These are phyloP conservation scores for Cartodere bifasciata DNA, from an alignment of 2,888 invertebrate genomes.

Conservation along the genomic window DNA sequence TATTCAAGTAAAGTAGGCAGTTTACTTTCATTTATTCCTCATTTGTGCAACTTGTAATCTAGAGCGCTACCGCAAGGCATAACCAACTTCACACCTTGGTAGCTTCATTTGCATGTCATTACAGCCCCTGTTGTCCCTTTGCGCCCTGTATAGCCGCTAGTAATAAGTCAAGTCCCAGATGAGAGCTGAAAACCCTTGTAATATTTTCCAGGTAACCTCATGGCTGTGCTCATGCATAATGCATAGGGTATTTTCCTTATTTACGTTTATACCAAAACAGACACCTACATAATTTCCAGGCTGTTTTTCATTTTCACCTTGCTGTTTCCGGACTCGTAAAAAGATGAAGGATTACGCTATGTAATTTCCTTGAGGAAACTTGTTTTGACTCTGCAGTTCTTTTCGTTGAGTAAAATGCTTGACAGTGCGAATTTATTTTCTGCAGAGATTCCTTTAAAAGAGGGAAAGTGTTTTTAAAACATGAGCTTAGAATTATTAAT, in stretches of 20 bases:
- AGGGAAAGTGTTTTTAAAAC: too few species aligned
- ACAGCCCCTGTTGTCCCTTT: slow-evolving; percentile 8
- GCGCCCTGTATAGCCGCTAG: slow-evolving; percentile 5
- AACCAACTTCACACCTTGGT: slow-evolving; percentile 9
- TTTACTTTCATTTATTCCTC: slow-evolving; percentile 1
- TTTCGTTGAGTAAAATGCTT: too few species aligned
- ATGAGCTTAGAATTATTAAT: too few species aligned
- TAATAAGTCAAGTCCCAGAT: slow-evolving; percentile 10
- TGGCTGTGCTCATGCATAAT: slow-evolving; percentile 31
- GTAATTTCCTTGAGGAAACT: too few species aligned
- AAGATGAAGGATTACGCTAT: too few species aligned
- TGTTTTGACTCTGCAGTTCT: too few species aligned
- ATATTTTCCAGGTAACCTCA: slow-evolving; percentile 29
- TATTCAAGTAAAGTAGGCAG: too few species aligned
- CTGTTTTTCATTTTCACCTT: slow-evolving; percentile 19
- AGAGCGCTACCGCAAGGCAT: background rate
- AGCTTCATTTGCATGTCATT: slow-evolving; percentile 12
- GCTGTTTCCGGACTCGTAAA: slow-evolving; percentile 4
- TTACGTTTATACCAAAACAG: slow-evolving; percentile 33
- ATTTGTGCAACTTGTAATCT: slow-evolving; percentile 1
- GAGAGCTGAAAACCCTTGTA: slow-evolving; percentile 13
- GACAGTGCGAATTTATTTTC: too few species aligned
- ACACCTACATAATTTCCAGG: slow-evolving; percentile 32
- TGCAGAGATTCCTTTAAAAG: too few species aligned
- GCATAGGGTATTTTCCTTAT: slow-evolving; percentile 35